These are phyloP conservation scores for Eospalax fontanierii DNA, from an alignment of 2,797 vertebrate species.

Conservation along the genomic window DNA sequence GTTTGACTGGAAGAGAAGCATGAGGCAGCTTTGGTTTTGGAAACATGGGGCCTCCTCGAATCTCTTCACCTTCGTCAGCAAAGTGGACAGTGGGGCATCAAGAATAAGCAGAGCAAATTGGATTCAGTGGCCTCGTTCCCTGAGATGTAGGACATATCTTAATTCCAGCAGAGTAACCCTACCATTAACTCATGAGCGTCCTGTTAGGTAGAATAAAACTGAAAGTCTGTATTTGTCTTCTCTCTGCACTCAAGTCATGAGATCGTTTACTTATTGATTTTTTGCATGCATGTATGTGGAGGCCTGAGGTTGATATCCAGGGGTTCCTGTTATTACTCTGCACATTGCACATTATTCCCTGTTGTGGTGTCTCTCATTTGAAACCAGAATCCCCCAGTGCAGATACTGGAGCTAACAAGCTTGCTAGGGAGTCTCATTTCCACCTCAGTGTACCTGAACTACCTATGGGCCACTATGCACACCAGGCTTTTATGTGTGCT, in stretches of 20 bases:
- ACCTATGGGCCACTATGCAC: too few species aligned
- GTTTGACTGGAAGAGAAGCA: too few species aligned
- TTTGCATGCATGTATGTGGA: background rate
- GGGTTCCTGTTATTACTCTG: too few species aligned
- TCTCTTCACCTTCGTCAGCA: background rate
- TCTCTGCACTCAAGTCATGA: background rate
- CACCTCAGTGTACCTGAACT: too few species aligned
- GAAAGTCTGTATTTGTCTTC: background rate
- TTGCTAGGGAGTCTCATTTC: too few species aligned
- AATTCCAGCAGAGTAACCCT: background rate
- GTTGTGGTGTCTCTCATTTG: too few species aligned
- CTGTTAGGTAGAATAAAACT: background rate
- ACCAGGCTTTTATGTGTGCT: too few species aligned
- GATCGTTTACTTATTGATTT: background rate
- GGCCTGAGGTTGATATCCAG: too few species aligned
- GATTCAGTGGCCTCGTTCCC: background rate
- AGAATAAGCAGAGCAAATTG: background rate
- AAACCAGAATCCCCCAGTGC: too few species aligned
- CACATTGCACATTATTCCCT: too few species aligned
- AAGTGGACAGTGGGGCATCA: background rate
- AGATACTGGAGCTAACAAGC: too few species aligned
- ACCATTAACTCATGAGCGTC: background rate
- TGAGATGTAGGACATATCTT: background rate
- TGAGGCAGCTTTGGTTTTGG: too few species aligned
- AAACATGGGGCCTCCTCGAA: background rate